Evolutionary conservation across 2,113 vertebrate genomes (phyloP), one percentile per base, ranked within the genome.

Genomic region (Gila orcuttii): DNA sequence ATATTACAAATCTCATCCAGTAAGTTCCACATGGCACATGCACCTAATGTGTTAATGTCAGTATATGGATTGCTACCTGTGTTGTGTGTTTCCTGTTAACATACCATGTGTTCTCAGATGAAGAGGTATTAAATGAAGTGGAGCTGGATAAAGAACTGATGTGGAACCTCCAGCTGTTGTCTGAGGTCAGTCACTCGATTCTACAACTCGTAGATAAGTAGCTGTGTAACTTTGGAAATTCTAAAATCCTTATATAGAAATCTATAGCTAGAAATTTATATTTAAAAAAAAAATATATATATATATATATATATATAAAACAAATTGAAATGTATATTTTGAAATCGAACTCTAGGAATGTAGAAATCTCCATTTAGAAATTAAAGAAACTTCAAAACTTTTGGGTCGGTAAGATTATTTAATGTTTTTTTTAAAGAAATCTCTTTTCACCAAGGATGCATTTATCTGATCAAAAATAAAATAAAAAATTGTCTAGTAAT

Each of bases 101-200:
- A 50, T 0, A 8, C 85, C 91, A 45, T 92, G 86, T 77, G 89
- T 83, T 89, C 80, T 86, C 91, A 99, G 98, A 98, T 94, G 98
- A 99, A 87, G 98, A 99, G 89, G 96, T 98, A 31, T 92, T 97
- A 81, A 94, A 91, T 89, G 98, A 99, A 64, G 97, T 99, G 93
- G 97, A 99, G 74, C 94, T 99, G 79, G 98, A 99, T 92, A 99
- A 99, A 90, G 98, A 99, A 86, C 93, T 99, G 59, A 92, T 99
- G 9, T 99, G 98, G 98, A 99, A 96, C 91, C 96, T 99, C 68
- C 98, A 99, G 86, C 96, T 99, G 77, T 94, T 99, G 79, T 99
- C 98, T 86, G 98, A 99, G 96, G 98, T 99, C 95, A 93, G 90
- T 69, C 39, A 55, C 50, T 33, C 17, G 15, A 55, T 77, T 77